Evolutionary conservation across 1,140 invertebrate species (phyloP), one percentile per base, ranked within the genome.

Genomic region (Philopotamus ludificatus): DNA sequence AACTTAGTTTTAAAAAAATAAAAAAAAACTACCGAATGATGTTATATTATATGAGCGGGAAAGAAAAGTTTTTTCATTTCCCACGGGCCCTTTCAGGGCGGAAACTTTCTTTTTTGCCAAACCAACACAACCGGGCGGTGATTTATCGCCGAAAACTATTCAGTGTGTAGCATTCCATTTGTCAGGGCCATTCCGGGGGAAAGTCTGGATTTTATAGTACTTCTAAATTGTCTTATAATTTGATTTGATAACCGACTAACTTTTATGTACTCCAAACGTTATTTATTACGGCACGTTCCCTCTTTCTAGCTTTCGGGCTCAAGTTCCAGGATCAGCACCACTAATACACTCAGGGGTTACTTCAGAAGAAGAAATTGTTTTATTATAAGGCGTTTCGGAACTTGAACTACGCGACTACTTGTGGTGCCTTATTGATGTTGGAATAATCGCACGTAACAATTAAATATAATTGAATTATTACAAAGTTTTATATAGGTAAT

Each of bases 51-150:
- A 34, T 28, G 25, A 50, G 50, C 20, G 54, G 12, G 53, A 57
- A 47, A 45, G 59, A 54, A 63, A 67, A 68, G 45, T 68, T 68
- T 68, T 68, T 68, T 64, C 61, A 68, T 68, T 68, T 68, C 62
- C 61, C 66, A 28, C 51, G 55, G 62, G 66, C 39, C 66, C 54
- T 61, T 64, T 67, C 28, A 51, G 16, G n/a, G 25, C 51, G 8
- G 22, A 25, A 25, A 54, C 51, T 26, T 54, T 54, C 51, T 7
- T 34, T 7, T 23, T n/a, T 10, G 23, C 10, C 51, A 34, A n/a
- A n/a, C 51, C 3, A 50, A 50, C n/a, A 20, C 26, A 57, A 57
- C 54, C 54, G 42, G n/a, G n/a, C 42, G 34, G 41, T 42, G 57
- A 60, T 60, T 60, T 60, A 60, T 60, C 12, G 57, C 16, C 12